These are phyloP conservation scores for Chinchilla lanigera DNA, from an alignment of 2,113 vertebrate genomes.

Conservation along the genomic window DNA sequence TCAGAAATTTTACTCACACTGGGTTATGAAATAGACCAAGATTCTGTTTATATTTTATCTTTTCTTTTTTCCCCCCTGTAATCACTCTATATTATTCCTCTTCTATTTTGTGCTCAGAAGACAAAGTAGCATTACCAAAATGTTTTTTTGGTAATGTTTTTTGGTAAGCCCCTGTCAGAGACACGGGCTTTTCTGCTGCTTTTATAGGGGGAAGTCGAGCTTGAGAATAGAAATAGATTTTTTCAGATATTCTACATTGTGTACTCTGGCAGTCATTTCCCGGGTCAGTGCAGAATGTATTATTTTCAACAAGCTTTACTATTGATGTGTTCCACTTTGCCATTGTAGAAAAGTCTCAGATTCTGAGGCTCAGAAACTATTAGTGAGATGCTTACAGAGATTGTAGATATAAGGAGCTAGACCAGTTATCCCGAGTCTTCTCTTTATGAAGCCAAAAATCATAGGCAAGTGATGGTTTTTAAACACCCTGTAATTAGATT, in stretches of 20 bases:
- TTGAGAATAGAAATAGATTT: constrained; percentile 18
- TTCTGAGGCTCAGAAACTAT: neutral
- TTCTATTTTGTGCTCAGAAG: constrained; percentile 18
- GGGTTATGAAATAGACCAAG: neutral
- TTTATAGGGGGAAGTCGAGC: neutral
- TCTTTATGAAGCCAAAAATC: neutral
- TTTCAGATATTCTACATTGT: constrained; percentile 21
- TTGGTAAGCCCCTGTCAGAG: no score
- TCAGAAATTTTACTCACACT: constrained; percentile 45
- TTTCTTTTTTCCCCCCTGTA: neutral
- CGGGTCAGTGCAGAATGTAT: neutral
- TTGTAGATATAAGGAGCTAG: constrained; percentile 3
- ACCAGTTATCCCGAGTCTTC: neutral
- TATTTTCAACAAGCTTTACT: neutral
- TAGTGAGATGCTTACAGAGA: neutral
- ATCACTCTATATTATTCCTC: constrained; percentile 2
- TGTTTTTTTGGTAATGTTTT: no score
- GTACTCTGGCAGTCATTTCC: neutral
- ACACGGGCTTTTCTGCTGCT: neutral
- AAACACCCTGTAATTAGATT: neutral
- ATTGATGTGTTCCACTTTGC: neutral
- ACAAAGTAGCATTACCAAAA: constrained; percentile 11
- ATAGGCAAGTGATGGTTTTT: neutral
- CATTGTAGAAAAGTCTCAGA: neutral
- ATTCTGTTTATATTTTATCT: constrained; percentile 46